phyloP scores from a whole-genome alignment of 1,140 invertebrate species.

The Dreissena rostriformis region DNA sequence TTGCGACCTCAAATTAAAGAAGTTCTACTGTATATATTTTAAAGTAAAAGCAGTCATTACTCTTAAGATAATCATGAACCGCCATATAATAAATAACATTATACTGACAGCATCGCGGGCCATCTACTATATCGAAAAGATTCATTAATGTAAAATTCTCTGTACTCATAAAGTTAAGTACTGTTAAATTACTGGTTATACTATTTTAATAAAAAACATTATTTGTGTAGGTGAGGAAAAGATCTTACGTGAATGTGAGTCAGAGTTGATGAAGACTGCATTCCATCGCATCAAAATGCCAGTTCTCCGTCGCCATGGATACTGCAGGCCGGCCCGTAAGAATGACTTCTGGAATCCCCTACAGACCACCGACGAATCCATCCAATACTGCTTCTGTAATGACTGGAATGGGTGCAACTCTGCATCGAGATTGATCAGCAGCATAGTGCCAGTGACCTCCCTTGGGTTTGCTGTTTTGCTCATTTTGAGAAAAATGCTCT shows the following conservation, averaged over 20 bases:
- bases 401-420: constrained; percentile 80
- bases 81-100: too few species aligned
- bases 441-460: constrained; percentile 43
- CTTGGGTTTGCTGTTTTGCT: constrained; percentile 15
- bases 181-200: too few species aligned
- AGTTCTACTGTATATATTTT: too few species aligned
- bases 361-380: constrained; percentile 61
- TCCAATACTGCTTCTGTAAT: constrained; percentile 79
- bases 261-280: constrained; percentile 71
- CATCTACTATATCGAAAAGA: too few species aligned
- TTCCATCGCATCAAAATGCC: constrained; percentile 76
- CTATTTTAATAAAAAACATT: too few species aligned
- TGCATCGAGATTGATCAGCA: constrained; percentile 53
- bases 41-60: too few species aligned
- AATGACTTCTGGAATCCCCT: constrained; percentile 75
- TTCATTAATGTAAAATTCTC: too few species aligned
- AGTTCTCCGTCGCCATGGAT: constrained; percentile 78
- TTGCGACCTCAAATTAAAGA: too few species aligned
- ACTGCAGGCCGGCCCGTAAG: constrained; percentile 76
- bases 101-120: too few species aligned
- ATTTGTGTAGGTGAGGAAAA: constrained; percentile 71
- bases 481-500: background rate
- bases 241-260: constrained; percentile 78
- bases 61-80: too few species aligned
- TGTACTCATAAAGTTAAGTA: too few species aligned